Conservation (phyloP, 2,113 vertebrate genomes). For the Coturnix japonica region DNA sequence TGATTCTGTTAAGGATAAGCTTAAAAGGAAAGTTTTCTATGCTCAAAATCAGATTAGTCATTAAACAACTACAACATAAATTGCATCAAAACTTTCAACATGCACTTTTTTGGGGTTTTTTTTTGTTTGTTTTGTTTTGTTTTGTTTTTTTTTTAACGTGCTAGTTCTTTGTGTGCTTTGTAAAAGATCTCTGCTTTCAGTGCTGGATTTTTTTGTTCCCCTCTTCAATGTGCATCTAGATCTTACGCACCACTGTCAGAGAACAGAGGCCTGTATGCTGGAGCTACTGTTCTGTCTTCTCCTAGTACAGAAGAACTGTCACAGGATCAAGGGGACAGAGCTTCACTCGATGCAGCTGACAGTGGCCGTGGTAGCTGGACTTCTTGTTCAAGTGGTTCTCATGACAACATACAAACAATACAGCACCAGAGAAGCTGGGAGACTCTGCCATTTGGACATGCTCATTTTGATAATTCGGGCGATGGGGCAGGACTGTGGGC, state of each 20-base stretch:
- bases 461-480: constrained; percentile 79
- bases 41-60: not conserved
- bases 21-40: not conserved
- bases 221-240: constrained; percentile 63
- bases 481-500: constrained; percentile 83
- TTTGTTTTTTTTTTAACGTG: not conserved
- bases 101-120: no score
- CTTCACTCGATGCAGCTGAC: constrained; percentile 95
- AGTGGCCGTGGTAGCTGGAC: constrained; percentile 99
- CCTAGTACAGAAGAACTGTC: constrained; percentile 96
- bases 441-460: constrained; percentile 86
- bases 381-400: constrained; percentile 96
- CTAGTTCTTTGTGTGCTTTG: not conserved
- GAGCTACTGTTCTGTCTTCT: constrained; percentile 91
- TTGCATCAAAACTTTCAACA: not conserved
- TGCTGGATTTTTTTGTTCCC: not conserved
- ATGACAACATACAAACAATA: constrained; percentile 98
- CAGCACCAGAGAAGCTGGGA: constrained; percentile 98
- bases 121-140: no score
- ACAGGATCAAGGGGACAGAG: constrained; percentile 95
- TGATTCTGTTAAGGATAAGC: not conserved
- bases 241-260: constrained; percentile 91
- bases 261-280: constrained; percentile 87
- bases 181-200: not conserved
- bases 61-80: not conserved